Percentiles rank a stretch among this genome's conserved stretches.
Evolutionary conservation across 1,140 invertebrate species (phyloP).

Genomic region (Trichogramma pretiosum): DNA sequence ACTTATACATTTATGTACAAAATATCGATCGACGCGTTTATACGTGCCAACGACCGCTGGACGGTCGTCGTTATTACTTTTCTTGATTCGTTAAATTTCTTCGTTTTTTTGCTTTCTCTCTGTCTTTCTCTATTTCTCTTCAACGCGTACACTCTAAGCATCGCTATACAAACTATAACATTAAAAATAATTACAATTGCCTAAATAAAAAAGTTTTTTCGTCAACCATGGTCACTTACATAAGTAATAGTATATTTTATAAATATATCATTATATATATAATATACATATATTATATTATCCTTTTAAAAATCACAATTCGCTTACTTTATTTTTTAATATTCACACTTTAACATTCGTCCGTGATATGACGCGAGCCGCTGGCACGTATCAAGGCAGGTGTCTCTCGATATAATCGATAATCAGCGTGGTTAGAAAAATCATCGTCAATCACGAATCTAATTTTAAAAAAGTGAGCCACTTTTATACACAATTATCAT

Average conservation of each 20-base stretch:
- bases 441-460: too few relatives aligned
- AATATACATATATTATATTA: too few relatives aligned
- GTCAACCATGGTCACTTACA: constrained; percentile 12
- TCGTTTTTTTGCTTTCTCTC: neutral
- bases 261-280: too few relatives aligned
- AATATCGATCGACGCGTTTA: constrained; percentile 24
- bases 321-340: too few relatives aligned
- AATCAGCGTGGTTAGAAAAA: too few relatives aligned
- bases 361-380: constrained; percentile 1
- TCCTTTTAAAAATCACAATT: too few relatives aligned
- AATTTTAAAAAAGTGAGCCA: too few relatives aligned
- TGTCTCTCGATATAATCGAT: constrained; percentile 2
- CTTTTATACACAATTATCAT: too few relatives aligned
- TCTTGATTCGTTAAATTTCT: neutral
- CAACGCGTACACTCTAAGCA: constrained; percentile 3
- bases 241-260: too few relatives aligned
- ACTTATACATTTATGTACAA: constrained; percentile 27
- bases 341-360: too few relatives aligned
- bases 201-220: constrained; percentile 16
- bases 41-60: constrained; percentile 12
- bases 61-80: too few relatives aligned
- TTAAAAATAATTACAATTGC: constrained; percentile 14
- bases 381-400: constrained; percentile 15
- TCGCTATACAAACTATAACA: constrained; percentile 6
- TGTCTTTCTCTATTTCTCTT: neutral